phyloP scores from a whole-genome alignment of 2,797 vertebrate genomes.

The Diglossa cyanea region DNA sequence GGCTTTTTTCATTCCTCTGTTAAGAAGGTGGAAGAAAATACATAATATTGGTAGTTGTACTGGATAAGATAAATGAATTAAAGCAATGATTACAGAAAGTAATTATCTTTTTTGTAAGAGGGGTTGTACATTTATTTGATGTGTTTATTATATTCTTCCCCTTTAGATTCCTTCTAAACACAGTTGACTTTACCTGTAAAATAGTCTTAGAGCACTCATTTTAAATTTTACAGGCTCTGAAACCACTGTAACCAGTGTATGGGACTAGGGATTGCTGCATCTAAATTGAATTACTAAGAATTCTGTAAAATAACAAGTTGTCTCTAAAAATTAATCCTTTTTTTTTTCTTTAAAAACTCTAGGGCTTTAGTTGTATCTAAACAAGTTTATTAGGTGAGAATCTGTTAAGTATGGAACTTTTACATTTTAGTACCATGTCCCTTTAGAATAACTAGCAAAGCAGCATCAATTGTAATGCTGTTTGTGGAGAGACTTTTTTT shows the following conservation, averaged over 20 bases:
- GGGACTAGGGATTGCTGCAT: background rate
- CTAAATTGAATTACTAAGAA: conserved; percentile 39
- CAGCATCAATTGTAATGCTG: conserved; percentile 60
- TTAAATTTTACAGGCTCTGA: conserved; percentile 41
- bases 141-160: background rate
- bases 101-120: background rate
- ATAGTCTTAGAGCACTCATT: background rate
- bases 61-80: background rate
- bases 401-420: conserved; percentile 65
- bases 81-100: background rate
- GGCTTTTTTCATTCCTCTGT: background rate
- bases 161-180: background rate
- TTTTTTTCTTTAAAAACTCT: conserved; percentile 42
- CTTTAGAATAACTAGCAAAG: conserved; percentile 60
- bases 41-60: background rate
- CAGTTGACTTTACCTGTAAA: background rate
- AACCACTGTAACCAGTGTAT: background rate
- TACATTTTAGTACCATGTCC: conserved; percentile 60
- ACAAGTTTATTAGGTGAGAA: conserved; percentile 68
- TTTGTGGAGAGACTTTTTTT: conserved; percentile 58
- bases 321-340: conserved; percentile 46
- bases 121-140: background rate
- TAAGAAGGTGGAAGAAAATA: background rate
- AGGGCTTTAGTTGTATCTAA: conserved; percentile 53
- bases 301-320: conserved; percentile 52